These are phyloP conservation scores for Ivindomyrus marchei DNA, from an alignment of 2,113 vertebrate species.

Conservation along the genomic window DNA sequence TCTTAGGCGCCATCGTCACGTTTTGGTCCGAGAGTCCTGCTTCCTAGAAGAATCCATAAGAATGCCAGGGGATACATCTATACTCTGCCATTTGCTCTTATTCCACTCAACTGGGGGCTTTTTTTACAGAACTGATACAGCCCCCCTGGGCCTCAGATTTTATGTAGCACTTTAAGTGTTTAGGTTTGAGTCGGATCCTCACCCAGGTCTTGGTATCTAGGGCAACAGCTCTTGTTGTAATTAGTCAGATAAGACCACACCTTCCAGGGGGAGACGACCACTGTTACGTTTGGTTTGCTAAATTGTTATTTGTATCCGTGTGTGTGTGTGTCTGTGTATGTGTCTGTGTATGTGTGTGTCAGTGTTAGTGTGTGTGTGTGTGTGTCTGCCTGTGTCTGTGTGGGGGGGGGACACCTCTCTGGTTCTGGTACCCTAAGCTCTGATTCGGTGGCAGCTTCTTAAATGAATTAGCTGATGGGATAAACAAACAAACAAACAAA, in stretches of 20 bases:
- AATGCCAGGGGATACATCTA: too few relatives aligned
- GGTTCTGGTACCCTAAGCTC: neutral
- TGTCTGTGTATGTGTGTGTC: neutral
- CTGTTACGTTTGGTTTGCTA: neutral
- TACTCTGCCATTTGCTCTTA: neutral
- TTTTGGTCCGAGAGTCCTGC: neutral
- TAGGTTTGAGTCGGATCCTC: neutral
- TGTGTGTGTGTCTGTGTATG: neutral
- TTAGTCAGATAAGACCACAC: neutral
- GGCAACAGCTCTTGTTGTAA: neutral
- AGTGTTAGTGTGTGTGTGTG: neutral
- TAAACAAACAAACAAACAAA: neutral
- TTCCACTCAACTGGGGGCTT: neutral
- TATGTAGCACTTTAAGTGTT: constrained; percentile 3
- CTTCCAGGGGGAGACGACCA: neutral
- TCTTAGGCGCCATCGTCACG: neutral
- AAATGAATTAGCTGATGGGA: neutral
- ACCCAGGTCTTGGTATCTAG: neutral
- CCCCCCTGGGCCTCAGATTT: neutral
- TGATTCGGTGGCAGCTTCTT: neutral
- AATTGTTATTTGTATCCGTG: neutral
- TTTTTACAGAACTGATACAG: neutral
- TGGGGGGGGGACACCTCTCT: neutral
- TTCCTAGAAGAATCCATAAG: too few relatives aligned
- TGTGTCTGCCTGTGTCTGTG: neutral